Evolutionary conservation across 2,113 vertebrate genomes (phyloP).

Genomic region (Gobius niger): DNA sequence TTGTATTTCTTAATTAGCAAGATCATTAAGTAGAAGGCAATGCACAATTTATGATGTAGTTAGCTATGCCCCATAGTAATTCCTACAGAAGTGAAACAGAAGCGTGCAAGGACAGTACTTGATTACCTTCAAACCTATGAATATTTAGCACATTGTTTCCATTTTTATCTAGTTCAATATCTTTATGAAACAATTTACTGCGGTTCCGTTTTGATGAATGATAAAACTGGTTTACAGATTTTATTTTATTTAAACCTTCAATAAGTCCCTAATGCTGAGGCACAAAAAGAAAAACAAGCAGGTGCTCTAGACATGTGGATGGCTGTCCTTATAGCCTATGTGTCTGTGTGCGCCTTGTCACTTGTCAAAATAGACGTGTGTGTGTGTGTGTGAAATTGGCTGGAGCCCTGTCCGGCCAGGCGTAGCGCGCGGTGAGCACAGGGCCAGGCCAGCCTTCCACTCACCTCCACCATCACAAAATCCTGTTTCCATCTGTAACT

Average conservation of each 20-base stretch:
- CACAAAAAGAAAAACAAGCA: conserved; percentile 22
- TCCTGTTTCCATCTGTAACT: conserved; percentile 30
- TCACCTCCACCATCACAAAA: conserved; percentile 24
- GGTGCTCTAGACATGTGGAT: conserved; percentile 43
- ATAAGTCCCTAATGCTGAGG: too few species aligned
- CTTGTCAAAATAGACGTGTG: conserved; percentile 68
- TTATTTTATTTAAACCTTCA: too few species aligned
- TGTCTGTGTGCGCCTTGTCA: conserved; percentile 50
- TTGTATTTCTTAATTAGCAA: too few species aligned
- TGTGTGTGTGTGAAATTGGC: conserved; percentile 63
- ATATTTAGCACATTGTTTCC: too few species aligned
- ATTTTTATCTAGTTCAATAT: neutral
- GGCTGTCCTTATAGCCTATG: conserved; percentile 35
- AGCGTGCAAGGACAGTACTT: too few species aligned
- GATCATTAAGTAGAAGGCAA: too few species aligned
- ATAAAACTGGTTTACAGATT: neutral
- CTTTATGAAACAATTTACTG: neutral
- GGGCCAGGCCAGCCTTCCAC: conserved; percentile 26
- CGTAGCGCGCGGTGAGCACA: conserved; percentile 40
- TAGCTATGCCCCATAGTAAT: too few species aligned
- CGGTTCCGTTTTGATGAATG: neutral
- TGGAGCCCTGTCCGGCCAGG: conserved; percentile 59
- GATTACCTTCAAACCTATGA: too few species aligned
- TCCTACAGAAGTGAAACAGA: too few species aligned
- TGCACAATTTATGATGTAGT: too few species aligned